These are phyloP conservation scores for Thereva unica DNA, from an alignment of 2,888 invertebrate genomes.

Conservation along the genomic window DNA sequence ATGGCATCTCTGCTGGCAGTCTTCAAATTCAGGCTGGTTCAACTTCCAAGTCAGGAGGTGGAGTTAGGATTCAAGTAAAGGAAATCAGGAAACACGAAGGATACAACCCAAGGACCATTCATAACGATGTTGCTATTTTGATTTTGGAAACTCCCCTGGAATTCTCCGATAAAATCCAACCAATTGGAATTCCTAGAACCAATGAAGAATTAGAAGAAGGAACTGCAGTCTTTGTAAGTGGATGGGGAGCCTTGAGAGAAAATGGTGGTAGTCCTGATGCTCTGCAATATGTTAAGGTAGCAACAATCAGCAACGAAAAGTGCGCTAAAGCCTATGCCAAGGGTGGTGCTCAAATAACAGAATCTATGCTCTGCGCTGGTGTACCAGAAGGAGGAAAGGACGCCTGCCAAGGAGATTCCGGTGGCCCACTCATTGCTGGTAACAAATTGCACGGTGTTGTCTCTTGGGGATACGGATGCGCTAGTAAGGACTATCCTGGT, in stretches of 20 bases:
- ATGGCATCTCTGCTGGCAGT: neutral
- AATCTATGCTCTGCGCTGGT: slow-evolving; percentile 42
- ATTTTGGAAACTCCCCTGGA: slow-evolving; percentile 57
- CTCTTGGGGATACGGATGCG: slow-evolving; percentile 43
- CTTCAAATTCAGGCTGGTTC: slow-evolving; percentile 56
- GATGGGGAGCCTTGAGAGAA: slow-evolving; percentile 43
- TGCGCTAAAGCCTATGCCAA: slow-evolving; percentile 50
- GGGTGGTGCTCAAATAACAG: slow-evolving; percentile 20
- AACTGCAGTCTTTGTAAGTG: slow-evolving; percentile 25
- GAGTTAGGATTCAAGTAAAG: slow-evolving; percentile 14
- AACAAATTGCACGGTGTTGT: slow-evolving; percentile 40
- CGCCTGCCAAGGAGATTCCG: slow-evolving; percentile 43
- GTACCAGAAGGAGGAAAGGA: slow-evolving; percentile 35
- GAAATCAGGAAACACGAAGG: slow-evolving; percentile 52
- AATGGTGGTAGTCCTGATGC: slow-evolving; percentile 45
- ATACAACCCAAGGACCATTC: slow-evolving; percentile 57
- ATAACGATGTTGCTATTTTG: slow-evolving; percentile 61
- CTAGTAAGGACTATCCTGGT: slow-evolving; percentile 36
- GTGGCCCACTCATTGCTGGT: slow-evolving; percentile 39
- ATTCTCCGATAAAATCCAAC: slow-evolving; percentile 53
- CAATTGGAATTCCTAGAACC: slow-evolving; percentile 54
- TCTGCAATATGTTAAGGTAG: slow-evolving; percentile 58
- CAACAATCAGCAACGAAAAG: slow-evolving; percentile 54
- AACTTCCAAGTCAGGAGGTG: slow-evolving; percentile 48
- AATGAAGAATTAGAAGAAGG: slow-evolving; percentile 37